Percentiles rank a stretch among this genome's conserved stretches.
Evolutionary conservation across 2,113 vertebrate species (phyloP).

Genomic region (Stomatorhinus ivindoensis): DNA sequence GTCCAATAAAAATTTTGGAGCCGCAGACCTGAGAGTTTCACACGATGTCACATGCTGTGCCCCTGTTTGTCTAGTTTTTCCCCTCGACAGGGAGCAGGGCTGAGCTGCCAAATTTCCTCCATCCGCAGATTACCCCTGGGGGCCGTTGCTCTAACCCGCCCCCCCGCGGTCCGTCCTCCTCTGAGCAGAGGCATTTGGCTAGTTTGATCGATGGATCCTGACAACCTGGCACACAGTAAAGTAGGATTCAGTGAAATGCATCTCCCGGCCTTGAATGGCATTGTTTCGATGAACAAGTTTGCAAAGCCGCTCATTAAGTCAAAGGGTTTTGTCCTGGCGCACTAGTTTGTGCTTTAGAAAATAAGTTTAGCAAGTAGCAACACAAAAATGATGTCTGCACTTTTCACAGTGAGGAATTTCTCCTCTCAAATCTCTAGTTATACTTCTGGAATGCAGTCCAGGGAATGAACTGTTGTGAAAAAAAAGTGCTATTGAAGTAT

Average conservation of each 20-base stretch:
- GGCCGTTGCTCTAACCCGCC: not conserved
- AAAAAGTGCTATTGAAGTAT: not conserved
- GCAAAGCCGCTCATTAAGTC: not conserved
- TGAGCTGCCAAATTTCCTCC: not conserved
- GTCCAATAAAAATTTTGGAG: not conserved
- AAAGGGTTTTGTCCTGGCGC: not conserved
- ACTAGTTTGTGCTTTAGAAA: not conserved
- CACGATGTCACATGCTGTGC: not conserved
- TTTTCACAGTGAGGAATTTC: not conserved
- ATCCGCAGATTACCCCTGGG: not conserved
- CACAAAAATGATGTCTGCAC: not conserved
- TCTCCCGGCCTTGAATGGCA: not conserved
- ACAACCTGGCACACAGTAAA: not conserved
- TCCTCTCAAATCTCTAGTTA: not conserved
- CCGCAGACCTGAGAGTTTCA: not conserved
- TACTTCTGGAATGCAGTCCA: not conserved
- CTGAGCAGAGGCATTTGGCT: slow-evolving; percentile 19
- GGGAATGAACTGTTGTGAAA: not conserved
- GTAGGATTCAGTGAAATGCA: not conserved
- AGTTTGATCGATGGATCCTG: not conserved
- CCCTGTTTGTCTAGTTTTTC: not conserved
- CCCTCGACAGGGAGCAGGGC: not conserved
- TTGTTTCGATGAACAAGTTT: not conserved
- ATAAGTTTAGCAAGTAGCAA: not conserved
- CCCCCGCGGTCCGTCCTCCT: not conserved